Evolutionary conservation across 2,888 invertebrate genomes (phyloP).

Genomic region (Yponomeuta sedellus): DNA sequence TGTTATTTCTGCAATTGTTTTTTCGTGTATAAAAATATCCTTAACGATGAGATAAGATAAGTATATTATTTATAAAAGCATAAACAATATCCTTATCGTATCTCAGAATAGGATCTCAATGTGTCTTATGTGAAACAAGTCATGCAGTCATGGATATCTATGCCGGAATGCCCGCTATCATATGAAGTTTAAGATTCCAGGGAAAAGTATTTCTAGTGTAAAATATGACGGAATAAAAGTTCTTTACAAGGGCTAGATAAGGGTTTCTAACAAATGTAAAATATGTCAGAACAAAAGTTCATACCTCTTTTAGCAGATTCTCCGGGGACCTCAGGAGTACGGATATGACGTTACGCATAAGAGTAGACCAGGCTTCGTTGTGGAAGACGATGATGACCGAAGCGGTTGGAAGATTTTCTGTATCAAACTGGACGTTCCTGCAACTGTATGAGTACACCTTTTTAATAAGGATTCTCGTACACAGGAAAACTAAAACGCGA

Average conservation of each 20-base stretch:
- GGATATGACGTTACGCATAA: conserved; percentile 95
- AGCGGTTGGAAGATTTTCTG: conserved; percentile 86
- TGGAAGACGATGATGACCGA: conserved; percentile 98
- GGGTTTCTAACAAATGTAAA: not conserved
- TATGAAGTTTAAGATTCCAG: not conserved
- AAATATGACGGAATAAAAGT: not conserved
- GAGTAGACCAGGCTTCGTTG: conserved; percentile 99
- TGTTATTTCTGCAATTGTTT: too few relatives aligned
- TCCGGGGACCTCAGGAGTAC: conserved; percentile 92
- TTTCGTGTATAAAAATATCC: too few relatives aligned
- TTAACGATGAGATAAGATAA: too few relatives aligned
- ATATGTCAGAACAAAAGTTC: not conserved
- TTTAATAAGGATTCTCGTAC: too few relatives aligned
- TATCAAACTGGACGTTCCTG: conserved; percentile 46
- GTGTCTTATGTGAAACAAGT: too few relatives aligned
- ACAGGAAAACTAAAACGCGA: too few relatives aligned
- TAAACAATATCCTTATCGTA: too few relatives aligned
- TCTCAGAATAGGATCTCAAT: too few relatives aligned
- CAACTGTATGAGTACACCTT: conserved; percentile 46
- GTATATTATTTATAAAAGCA: too few relatives aligned
- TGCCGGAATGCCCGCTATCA: too few relatives aligned
- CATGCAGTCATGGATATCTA: too few relatives aligned
- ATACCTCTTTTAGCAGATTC: conserved; percentile 86
- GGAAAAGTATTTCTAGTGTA: not conserved
- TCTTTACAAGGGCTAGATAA: not conserved